These are phyloP conservation scores for Aplodontia rufa DNA, from an alignment of 2,113 vertebrate genomes.

Conservation along the genomic window DNA sequence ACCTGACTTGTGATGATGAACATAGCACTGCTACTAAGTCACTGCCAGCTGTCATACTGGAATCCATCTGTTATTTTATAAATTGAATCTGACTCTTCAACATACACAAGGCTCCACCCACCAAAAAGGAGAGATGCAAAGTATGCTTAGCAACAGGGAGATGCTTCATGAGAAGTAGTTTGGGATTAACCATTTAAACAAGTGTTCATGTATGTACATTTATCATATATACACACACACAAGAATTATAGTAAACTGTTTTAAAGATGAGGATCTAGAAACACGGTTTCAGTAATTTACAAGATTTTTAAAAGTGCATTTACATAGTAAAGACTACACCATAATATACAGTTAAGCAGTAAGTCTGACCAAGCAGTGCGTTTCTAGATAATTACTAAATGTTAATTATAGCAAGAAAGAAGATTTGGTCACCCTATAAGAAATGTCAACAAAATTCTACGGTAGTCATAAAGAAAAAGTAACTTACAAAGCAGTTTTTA, in stretches of 20 bases:
- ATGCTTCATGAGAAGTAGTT: constrained; percentile 77
- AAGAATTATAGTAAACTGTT: constrained; percentile 34
- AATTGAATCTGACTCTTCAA: constrained; percentile 71
- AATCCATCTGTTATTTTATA: constrained; percentile 81
- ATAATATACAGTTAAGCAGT: constrained; percentile 51
- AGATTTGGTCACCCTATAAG: constrained; percentile 63
- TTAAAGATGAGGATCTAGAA: constrained; percentile 51
- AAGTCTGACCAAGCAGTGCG: constrained; percentile 68
- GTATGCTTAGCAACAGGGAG: constrained; percentile 88
- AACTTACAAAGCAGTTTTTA: constrained; percentile 82
- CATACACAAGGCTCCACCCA: constrained; percentile 79
- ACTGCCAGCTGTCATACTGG: constrained; percentile 86
- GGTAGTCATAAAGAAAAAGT: constrained; percentile 77
- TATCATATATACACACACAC: constrained; percentile 69
- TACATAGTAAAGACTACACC: constrained; percentile 61
- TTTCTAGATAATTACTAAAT: constrained; percentile 57
- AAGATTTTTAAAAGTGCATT: constrained; percentile 43
- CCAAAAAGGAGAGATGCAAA: constrained; percentile 82
- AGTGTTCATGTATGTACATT: constrained; percentile 77
- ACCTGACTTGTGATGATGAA: constrained; percentile 69
- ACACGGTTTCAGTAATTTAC: constrained; percentile 31
- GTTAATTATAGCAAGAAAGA: constrained; percentile 64
- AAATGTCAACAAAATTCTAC: constrained; percentile 75
- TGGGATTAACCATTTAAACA: constrained; percentile 49
- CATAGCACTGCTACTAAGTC: constrained; percentile 71